Evolutionary conservation across 2,113 vertebrate genomes (phyloP), one percentile per base, ranked within the genome.

Genomic region (Desmodus rotundus): DNA sequence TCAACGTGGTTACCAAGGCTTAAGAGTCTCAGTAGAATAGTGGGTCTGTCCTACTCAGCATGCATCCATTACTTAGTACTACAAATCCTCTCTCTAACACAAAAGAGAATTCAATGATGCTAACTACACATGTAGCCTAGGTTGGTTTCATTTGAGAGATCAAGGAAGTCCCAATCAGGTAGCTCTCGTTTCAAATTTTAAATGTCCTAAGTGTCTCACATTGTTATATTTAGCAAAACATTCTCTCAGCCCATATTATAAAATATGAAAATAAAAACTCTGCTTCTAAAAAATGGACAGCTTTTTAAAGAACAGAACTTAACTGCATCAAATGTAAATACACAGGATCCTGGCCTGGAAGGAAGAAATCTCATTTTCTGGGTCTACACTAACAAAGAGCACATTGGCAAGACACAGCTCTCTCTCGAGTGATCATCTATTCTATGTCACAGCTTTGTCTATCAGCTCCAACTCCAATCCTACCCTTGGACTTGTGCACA

Each of bases 251-350:
- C 33, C 22, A 73, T 43, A 54, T 72, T 81, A 78, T 50, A 91
- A 38, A 89, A 94, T 95, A 93, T 91, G 58, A 96, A 96, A 95
- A 94, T 47, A 73, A 94, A 95, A 96, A 74, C 22, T 74, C 93
- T 67, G 54, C 38, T 92, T 93, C 78, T 89, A 78, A 84, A 92
- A 92, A 81, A 72, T 14, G n/a, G 70, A 74, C 43, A 93, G 83
- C 50, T 93, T 89, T 91, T 94, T 80, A 61, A 80, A 67, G 45
- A 80, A 31, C 20, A 85, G 61, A 91, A 82, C 16, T 43, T 76
- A 86, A 67, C 19, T 72, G 56, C 17, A 88, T 28, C 41, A 47
- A 45, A 58, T 33, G 20, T 56, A 85, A 90, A 78, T 38, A 88
- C 47, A 87, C 10, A 52, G n/a, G 28, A 45, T 13, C 31, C 50